Evolutionary conservation across 2,797 vertebrate species (phyloP).

Genomic region (Manis crassicaudata): DNA sequence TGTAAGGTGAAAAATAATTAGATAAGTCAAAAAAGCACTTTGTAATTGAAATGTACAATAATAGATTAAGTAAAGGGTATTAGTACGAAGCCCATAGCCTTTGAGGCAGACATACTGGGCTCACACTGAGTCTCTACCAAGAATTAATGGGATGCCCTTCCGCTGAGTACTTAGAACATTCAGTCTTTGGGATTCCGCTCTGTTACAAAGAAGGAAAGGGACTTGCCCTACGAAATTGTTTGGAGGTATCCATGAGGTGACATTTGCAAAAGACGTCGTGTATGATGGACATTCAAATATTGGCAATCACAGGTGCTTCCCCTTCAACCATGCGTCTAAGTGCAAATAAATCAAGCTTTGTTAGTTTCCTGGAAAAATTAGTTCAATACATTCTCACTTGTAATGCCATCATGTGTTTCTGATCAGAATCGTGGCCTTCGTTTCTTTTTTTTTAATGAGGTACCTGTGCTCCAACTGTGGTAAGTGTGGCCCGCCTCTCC

Average conservation of each 20-base stretch:
- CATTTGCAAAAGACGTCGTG: background rate
- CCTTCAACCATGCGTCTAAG: background rate
- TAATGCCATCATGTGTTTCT: background rate
- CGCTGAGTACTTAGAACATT: background rate
- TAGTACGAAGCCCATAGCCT: background rate
- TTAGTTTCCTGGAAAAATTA: background rate
- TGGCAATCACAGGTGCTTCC: background rate
- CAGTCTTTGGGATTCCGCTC: background rate
- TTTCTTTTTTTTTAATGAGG: background rate
- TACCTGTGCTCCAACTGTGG: accelerated
- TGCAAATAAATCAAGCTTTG: background rate
- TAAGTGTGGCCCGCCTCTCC: background rate
- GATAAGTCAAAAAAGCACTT: background rate
- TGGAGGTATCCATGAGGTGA: background rate
- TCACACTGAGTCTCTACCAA: background rate
- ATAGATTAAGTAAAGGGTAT: background rate
- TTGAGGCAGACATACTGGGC: background rate
- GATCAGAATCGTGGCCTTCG: background rate
- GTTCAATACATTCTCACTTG: background rate
- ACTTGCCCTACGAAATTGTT: background rate
- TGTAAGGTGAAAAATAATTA: background rate
- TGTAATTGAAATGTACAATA: background rate
- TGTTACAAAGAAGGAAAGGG: background rate
- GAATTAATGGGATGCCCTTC: background rate
- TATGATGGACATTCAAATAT: background rate